Percentiles rank a stretch among this genome's conserved stretches.
These are phyloP conservation scores for Platalea minor DNA, from an alignment of 2,797 vertebrate species.

Conservation along the genomic window DNA sequence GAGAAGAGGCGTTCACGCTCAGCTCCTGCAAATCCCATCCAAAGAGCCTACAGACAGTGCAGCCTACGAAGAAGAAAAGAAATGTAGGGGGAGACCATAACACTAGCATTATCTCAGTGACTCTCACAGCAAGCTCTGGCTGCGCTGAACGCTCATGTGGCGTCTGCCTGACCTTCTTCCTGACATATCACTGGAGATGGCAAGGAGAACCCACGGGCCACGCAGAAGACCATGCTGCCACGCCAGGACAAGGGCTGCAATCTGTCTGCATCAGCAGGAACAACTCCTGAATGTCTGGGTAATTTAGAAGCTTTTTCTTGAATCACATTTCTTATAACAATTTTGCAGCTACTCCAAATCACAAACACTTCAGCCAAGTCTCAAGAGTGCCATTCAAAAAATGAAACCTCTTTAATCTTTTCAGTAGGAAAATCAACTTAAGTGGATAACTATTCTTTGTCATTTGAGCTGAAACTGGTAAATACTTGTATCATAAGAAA, in stretches of 20 bases:
- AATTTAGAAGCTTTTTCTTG: not conserved
- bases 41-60: not conserved
- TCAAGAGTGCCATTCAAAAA: constrained; percentile 19
- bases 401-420: constrained; percentile 32
- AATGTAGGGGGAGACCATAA: rapidly evolving
- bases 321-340: not conserved
- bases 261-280: not conserved
- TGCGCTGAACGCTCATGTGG: not conserved
- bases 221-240: not conserved
- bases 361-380: constrained; percentile 12
- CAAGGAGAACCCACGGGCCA: not conserved
- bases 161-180: not conserved
- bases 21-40: not conserved
- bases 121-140: not conserved
- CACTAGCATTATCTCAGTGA: not conserved
- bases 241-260: not conserved
- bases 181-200: not conserved
- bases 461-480: not conserved
- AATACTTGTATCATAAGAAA: not conserved
- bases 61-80: not conserved
- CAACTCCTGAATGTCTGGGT: not conserved
- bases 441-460: constrained; percentile 20
- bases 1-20: not conserved
- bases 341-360: constrained; percentile 4
- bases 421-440: constrained; percentile 25